Percentiles rank a stretch among this genome's conserved stretches.
phyloP scores from a whole-genome alignment of 1,140 invertebrate species.

The Helicorthomorpha holstii region DNA sequence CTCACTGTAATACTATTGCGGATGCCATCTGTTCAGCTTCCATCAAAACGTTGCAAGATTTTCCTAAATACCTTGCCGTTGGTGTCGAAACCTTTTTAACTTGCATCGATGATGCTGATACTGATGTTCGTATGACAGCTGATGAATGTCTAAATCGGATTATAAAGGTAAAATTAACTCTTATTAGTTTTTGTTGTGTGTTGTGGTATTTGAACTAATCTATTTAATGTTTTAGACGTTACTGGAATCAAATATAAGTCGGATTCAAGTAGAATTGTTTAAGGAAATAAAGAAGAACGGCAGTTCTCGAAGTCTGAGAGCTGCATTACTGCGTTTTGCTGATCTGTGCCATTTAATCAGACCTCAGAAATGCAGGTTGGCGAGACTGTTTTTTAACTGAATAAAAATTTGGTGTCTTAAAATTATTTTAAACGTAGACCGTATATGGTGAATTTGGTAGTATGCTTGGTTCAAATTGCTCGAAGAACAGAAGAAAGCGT shows the following conservation, averaged over 20 bases:
- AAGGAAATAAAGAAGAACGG: constrained; percentile 65
- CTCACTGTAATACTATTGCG: constrained; percentile 43
- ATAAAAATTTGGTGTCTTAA: neutral
- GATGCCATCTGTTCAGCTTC: constrained; percentile 44
- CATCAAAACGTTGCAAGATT: constrained; percentile 34
- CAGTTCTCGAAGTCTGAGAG: constrained; percentile 42
- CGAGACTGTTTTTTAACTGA: neutral
- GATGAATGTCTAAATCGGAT: constrained; percentile 64
- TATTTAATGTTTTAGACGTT: constrained; percentile 27
- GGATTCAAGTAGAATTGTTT: constrained; percentile 59
- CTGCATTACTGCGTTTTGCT: constrained; percentile 54
- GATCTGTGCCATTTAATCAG: constrained; percentile 43
- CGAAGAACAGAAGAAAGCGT: constrained; percentile 49
- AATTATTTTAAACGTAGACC: constrained; percentile 28
- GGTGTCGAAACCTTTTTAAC: constrained; percentile 50
- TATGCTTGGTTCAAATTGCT: constrained; percentile 46
- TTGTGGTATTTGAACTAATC: neutral
- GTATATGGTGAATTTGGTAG: constrained; percentile 52
- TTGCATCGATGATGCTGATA: constrained; percentile 54
- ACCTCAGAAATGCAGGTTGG: constrained; percentile 44
- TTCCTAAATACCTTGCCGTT: constrained; percentile 44
- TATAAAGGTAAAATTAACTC: constrained; percentile 38
- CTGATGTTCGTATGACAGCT: constrained; percentile 56
- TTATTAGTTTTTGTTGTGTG: neutral
- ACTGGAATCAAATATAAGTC: constrained; percentile 42